phyloP scores from a whole-genome alignment of 1,140 invertebrate genomes.

The Zaprionus capensis region DNA sequence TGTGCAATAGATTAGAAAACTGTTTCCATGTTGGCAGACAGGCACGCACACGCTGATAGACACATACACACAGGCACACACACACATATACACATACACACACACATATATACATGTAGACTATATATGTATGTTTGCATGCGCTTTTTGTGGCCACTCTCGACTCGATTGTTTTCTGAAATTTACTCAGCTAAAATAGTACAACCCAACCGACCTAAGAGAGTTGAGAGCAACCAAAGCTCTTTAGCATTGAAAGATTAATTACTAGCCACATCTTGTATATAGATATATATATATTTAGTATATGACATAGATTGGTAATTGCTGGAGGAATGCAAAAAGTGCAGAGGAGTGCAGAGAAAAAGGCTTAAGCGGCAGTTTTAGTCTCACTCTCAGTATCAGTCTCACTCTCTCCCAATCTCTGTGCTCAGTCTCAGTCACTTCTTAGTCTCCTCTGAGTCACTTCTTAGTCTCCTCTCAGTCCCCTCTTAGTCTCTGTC shows the following conservation, averaged over 20 bases:
- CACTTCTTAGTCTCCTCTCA: too few species aligned
- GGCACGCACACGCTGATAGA: constrained; percentile 7
- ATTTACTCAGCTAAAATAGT: background rate
- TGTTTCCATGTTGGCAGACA: constrained; percentile 28
- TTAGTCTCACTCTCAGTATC: background rate
- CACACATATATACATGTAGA: background rate
- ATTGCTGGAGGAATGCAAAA: background rate
- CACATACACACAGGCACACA: constrained; percentile 16
- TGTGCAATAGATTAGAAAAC: constrained; percentile 63
- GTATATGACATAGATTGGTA: background rate
- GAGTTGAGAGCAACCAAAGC: background rate
- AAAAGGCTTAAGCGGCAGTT: background rate
- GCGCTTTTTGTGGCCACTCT: background rate
- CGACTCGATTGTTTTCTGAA: background rate
- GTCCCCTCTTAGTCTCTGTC: too few species aligned
- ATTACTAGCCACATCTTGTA: background rate
- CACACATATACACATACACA: background rate
- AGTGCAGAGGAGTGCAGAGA: too few species aligned
- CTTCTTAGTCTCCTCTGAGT: too few species aligned
- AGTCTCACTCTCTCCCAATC: too few species aligned
- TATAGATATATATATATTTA: background rate
- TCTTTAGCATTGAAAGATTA: background rate
- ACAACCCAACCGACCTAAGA: background rate
- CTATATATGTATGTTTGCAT: background rate
- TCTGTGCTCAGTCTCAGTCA: too few species aligned